Evolutionary conservation across 2,888 invertebrate genomes (phyloP), one percentile per base, ranked within the genome.

Genomic region (Archaeoteleia sp.): DNA sequence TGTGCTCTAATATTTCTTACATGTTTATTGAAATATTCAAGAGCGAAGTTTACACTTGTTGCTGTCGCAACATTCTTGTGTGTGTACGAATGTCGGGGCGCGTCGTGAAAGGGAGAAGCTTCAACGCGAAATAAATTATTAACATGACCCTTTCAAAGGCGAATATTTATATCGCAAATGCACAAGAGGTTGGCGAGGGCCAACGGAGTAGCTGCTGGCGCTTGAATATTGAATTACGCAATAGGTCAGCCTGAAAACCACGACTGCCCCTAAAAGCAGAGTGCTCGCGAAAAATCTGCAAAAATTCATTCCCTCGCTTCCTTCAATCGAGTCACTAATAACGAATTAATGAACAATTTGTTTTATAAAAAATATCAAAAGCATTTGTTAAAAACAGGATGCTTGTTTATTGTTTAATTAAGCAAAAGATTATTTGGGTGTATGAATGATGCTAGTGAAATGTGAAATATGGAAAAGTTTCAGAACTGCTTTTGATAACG

Each of bases 171-270:
- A 30, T 30, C 27, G 51, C 40, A 67, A 67, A 40, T 35, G 48
- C 53, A 32, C 42, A 48, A 53, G 48, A n/a, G n/a, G n/a, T 46
- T 53, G 34, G 51, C 46, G 25, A 51, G 39, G 53, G 37, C 32
- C 53, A 34, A 46, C 60, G 51, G 40, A 43, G 43, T 46, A 45
- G 45, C 34, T 49, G 32, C 34, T 48, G 58, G 48, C 37, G 60
- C 39, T 55, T 58, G 61, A 57, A 55, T 67, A 67, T 66, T 60
- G 60, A 60, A 66, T 66, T 32, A 60, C 60, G 13, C 32, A 48
- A 49, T 54, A 53, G 60, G 49, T 55, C 66, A 60, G 49, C 66
- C 54, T 43, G 60, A 54, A 66, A 54, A 54, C 66, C 60, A 34
- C 54, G 54, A 49, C 42, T 54, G 46, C 40, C 53, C 35, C 27